Evolutionary conservation across 2,888 invertebrate genomes (phyloP).

Genomic region (Adelphocoris suturalis): DNA sequence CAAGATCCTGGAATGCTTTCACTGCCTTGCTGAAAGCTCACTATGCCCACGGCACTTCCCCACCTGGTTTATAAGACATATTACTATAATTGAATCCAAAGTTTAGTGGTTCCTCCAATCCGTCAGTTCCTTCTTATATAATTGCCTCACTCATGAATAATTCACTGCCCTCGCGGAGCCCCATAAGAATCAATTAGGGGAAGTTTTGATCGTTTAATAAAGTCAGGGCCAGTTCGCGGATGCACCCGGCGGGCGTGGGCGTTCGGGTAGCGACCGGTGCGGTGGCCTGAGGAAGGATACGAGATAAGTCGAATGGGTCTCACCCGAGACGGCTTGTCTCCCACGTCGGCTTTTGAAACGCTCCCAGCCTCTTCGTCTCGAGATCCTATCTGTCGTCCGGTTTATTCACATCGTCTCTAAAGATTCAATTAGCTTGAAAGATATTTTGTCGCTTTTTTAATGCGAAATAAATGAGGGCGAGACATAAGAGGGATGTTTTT

Average conservation of each 20-base stretch:
- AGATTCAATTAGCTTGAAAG: slow-evolving; percentile 65
- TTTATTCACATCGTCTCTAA: slow-evolving; percentile 65
- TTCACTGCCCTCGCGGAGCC: not conserved
- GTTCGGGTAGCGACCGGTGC: not conserved
- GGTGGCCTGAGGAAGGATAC: slow-evolving; percentile 17
- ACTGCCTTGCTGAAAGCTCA: too few species aligned
- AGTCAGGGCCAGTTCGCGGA: slow-evolving; percentile 6
- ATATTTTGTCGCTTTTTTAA: slow-evolving; percentile 35
- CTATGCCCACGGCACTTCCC: too few species aligned
- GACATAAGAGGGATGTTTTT: not conserved
- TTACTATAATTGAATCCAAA: not conserved
- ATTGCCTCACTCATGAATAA: slow-evolving; percentile 54
- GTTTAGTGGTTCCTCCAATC: not conserved
- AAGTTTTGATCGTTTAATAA: slow-evolving; percentile 41
- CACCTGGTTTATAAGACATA: not conserved
- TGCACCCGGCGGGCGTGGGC: slow-evolving; percentile 16
- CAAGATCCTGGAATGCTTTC: too few species aligned
- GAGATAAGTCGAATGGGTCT: slow-evolving; percentile 7
- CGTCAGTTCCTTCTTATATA: not conserved
- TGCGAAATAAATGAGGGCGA: slow-evolving; percentile 44
- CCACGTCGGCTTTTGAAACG: slow-evolving; percentile 52
- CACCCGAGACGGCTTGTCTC: slow-evolving; percentile 60
- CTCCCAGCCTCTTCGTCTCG: slow-evolving; percentile 55
- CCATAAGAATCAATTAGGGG: slow-evolving; percentile 58
- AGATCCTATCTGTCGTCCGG: slow-evolving; percentile 66